Evolutionary conservation across 2,113 vertebrate genomes (phyloP).

Genomic region (Phodopus roborovskii): DNA sequence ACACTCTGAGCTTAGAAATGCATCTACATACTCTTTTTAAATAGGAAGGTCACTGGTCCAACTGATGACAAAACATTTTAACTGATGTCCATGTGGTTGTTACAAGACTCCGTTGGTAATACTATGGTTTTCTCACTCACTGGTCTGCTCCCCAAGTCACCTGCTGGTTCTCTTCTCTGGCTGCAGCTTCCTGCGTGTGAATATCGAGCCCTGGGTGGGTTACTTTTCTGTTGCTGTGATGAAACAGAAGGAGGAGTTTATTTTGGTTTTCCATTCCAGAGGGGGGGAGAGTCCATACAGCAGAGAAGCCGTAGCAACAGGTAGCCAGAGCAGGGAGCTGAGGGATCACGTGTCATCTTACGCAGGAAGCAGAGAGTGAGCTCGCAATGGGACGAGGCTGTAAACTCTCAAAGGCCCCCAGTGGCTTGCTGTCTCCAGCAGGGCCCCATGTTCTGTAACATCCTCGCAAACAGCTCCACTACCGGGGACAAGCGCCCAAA

Average conservation of each 20-base stretch:
- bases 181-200: accelerated
- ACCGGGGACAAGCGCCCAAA: neutral
- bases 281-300: neutral
- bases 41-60: neutral
- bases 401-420: neutral
- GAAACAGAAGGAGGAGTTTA: neutral
- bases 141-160: neutral
- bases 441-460: too few relatives aligned
- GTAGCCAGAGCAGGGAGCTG: too few relatives aligned
- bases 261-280: neutral
- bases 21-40: neutral
- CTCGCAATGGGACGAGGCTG: neutral
- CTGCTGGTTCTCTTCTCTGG: neutral
- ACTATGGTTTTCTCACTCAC: neutral
- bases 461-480: neutral
- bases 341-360: neutral
- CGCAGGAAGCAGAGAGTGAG: neutral
- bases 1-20: neutral
- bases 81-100: neutral
- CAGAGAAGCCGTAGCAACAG: too few relatives aligned
- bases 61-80: neutral
- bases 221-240: neutral
- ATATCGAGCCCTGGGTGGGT: neutral
- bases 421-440: too few relatives aligned
- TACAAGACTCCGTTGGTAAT: neutral